Evolutionary conservation across 2,888 invertebrate genomes (phyloP), one percentile per base, ranked within the genome.

Genomic region (Noctua janthina): DNA sequence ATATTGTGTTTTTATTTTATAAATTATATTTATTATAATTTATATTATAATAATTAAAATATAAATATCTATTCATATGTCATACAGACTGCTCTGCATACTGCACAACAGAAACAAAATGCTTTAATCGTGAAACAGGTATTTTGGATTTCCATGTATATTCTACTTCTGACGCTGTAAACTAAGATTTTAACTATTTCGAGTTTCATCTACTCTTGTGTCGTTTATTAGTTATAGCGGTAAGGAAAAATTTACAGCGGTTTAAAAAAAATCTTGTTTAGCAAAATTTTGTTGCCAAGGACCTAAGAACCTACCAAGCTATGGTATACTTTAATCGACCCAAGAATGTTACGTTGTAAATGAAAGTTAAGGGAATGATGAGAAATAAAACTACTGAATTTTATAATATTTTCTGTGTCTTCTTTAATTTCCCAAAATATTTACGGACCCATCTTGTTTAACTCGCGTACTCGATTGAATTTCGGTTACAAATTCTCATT

Each of bases 81-180:
- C 90, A 91, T 90, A 90, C 89, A 88, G 88, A 85, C 84, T 89
- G 87, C 78, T 90, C 91, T 90, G 90, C 92, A 93, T 92, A 92
- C 91, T 93, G 95, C 95, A 96, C 95, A 95, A 95, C 94, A 93
- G 95, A 91, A 96, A 96, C 95, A 91, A 89, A 95, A 97, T 96
- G 96, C 96, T 97, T 97, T 97, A 96, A 97, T 92, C 92, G 92
- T 93, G 89, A 96, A 96, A 96, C 97, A 96, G 96, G 96, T 96
- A 96, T 96, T 96, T 96, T 96, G 94, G 94, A 96, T 91, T 93
- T 91, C 93, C 94, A 94, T 95, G 93, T 95, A 95, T 92, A 94
- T 93, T 94, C 93, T 94, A 93, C 91, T 93, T 94, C 94, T 93
- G 93, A 91, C 92, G 92, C 92, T 93, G 90, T 92, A 93, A 92